These are phyloP conservation scores for Drosophila santomea DNA, from an alignment of 1,140 invertebrate genomes.

Conservation along the genomic window DNA sequence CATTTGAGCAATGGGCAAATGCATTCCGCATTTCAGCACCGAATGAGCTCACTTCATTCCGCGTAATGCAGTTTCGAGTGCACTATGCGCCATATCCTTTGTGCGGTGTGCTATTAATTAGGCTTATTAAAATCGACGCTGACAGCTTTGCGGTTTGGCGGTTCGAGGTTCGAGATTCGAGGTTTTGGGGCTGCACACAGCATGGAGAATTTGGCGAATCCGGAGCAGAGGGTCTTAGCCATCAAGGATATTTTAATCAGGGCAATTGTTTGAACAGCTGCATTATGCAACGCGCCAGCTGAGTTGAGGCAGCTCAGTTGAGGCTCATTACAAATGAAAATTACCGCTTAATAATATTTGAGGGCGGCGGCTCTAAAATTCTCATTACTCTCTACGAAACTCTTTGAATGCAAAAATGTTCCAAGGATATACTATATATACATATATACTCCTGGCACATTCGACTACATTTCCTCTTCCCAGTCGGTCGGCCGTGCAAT, in stretches of 20 bases:
- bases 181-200: slow-evolving; percentile 28
- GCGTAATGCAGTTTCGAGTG: slow-evolving; percentile 52
- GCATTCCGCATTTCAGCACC: not conserved
- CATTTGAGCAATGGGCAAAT: not conserved
- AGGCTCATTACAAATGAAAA: slow-evolving; percentile 77
- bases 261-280: slow-evolving; percentile 69
- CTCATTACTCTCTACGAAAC: slow-evolving; percentile 34
- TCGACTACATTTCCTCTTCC: slow-evolving; percentile 14
- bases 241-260: slow-evolving; percentile 78
- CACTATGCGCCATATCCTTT: slow-evolving; percentile 39
- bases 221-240: slow-evolving; percentile 18
- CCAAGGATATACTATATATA: slow-evolving; percentile 46
- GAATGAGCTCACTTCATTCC: slow-evolving; percentile 14
- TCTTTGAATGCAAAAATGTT: slow-evolving; percentile 55
- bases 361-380: slow-evolving; percentile 40
- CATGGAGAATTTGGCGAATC: not conserved
- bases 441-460: slow-evolving; percentile 9
- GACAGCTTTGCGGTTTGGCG: slow-evolving; percentile 63
- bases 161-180: slow-evolving; percentile 28
- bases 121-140: slow-evolving; percentile 75
- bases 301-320: slow-evolving; percentile 3
- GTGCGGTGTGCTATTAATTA: slow-evolving; percentile 69
- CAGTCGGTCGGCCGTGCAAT: slow-evolving; percentile 2
- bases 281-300: slow-evolving; percentile 58
- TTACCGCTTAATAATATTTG: slow-evolving; percentile 75